Percentiles rank a stretch among this genome's conserved stretches.
phyloP scores from a whole-genome alignment of 2,797 vertebrate species.

The Coluber constrictor region DNA sequence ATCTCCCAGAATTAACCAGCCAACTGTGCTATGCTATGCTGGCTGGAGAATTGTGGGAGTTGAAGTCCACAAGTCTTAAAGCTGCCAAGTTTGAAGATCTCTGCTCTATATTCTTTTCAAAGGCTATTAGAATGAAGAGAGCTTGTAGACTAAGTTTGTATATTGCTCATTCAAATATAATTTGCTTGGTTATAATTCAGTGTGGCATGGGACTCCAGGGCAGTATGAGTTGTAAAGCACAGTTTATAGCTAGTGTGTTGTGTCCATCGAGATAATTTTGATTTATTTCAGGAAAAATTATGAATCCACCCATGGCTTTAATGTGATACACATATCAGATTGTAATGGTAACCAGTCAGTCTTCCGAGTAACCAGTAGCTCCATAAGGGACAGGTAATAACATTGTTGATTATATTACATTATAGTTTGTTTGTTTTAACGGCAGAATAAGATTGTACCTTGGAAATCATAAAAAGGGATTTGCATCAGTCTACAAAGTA shows the following conservation, averaged over 20 bases:
- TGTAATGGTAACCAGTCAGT: too few relatives aligned
- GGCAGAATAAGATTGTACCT: not conserved
- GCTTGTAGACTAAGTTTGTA: not conserved
- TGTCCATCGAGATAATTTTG: not conserved
- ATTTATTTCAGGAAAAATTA: not conserved
- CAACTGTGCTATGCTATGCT: too few relatives aligned
- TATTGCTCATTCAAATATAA: not conserved
- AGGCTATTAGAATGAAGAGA: not conserved
- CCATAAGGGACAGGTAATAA: not conserved
- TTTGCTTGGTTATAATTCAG: not conserved
- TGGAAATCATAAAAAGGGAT: not conserved
- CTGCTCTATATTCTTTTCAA: not conserved
- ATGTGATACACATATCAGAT: not conserved
- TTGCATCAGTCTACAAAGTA: not conserved
- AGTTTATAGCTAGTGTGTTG: not conserved
- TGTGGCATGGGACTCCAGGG: not conserved
- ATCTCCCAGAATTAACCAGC: too few relatives aligned
- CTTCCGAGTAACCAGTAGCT: not conserved
- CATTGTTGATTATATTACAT: not conserved
- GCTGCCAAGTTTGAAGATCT: too few relatives aligned
- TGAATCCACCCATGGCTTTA: not conserved
- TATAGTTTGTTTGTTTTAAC: not conserved
- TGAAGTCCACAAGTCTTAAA: too few relatives aligned
- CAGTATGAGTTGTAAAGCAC: not conserved
- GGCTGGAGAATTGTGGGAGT: too few relatives aligned